Percentiles rank a stretch among this genome's conserved stretches.
Evolutionary conservation across 2,888 invertebrate species (phyloP).

Genomic region (Congeria kusceri): DNA sequence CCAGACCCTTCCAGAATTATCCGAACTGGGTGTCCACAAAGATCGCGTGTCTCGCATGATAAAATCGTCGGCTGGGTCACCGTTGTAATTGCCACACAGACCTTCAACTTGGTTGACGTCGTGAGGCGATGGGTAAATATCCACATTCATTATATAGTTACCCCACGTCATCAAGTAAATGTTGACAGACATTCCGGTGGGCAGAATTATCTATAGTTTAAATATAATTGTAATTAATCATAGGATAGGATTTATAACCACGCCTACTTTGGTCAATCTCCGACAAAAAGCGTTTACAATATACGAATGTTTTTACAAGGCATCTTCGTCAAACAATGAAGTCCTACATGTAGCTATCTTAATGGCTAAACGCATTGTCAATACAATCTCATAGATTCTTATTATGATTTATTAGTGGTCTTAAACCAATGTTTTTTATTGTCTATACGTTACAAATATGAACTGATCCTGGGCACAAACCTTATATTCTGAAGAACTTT

Average conservation of each 20-base stretch:
- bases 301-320: no score
- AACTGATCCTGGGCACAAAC: background rate
- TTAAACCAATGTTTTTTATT: no score
- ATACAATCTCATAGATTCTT: no score
- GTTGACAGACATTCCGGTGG: constrained; percentile 20
- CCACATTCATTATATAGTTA: constrained; percentile 23
- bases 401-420: no score
- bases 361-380: no score
- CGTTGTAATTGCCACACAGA: constrained; percentile 30
- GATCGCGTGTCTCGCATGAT: constrained; percentile 1
- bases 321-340: no score
- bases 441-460: no score
- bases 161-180: constrained; percentile 20
- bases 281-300: no score
- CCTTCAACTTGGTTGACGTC: constrained; percentile 22
- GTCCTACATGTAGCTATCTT: no score
- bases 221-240: background rate
- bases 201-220: constrained; percentile 21
- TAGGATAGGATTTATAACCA: no score
- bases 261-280: no score
- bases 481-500: constrained; percentile 15
- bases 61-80: constrained; percentile 15
- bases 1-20: background rate
- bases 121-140: constrained; percentile 11
- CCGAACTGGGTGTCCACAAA: background rate